Conservation (phyloP, 2,113 vertebrate species). For the Felis catus region DNA sequence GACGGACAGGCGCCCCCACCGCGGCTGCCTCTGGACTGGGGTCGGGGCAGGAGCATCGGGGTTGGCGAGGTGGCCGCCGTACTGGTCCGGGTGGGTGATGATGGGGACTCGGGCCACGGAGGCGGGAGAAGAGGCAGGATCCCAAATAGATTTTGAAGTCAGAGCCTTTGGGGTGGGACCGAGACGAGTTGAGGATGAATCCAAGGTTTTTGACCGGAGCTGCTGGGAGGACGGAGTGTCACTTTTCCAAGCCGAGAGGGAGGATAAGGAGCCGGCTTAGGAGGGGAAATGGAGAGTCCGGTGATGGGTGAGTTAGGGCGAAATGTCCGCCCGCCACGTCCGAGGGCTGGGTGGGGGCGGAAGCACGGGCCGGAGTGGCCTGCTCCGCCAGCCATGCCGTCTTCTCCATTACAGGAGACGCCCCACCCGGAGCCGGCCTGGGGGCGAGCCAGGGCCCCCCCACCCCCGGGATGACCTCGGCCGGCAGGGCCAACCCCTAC, state of each 20-base stretch:
- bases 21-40: background rate
- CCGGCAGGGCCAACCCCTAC: constrained; percentile 90
- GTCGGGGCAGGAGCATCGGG: rapidly evolving
- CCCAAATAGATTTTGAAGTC: background rate
- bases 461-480: constrained; percentile 91
- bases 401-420: constrained; percentile 81
- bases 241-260: background rate
- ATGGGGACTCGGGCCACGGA: background rate
- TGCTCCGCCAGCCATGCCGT: constrained; percentile 1
- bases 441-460: constrained; percentile 47
- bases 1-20: background rate
- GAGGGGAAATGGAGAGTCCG: background rate
- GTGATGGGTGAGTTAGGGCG: background rate
- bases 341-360: background rate
- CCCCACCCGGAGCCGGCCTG: constrained; percentile 39
- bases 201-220: background rate
- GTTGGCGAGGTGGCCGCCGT: rapidly evolving
- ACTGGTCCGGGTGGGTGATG: background rate
- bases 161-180: background rate
- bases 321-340: rapidly evolving
- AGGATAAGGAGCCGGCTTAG: background rate
- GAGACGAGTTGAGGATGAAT: background rate
- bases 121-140: background rate
- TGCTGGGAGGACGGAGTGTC: background rate
- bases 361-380: rapidly evolving